These are phyloP conservation scores for Tinamus guttatus DNA, from an alignment of 2,113 vertebrate species.

Conservation along the genomic window DNA sequence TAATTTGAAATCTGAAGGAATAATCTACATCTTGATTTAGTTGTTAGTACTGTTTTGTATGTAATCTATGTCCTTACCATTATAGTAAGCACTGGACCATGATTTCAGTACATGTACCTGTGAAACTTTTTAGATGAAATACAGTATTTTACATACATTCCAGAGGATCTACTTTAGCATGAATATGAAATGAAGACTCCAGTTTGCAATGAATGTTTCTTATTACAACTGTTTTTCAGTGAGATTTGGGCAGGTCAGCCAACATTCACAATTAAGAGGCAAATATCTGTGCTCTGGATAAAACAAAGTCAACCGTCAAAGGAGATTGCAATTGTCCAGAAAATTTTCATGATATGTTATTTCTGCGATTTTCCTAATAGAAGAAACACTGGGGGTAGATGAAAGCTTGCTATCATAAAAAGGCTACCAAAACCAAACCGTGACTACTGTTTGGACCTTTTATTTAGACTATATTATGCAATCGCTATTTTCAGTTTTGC, in stretches of 20 bases:
- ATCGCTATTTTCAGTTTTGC: neutral
- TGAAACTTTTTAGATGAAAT: neutral
- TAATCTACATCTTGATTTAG: neutral
- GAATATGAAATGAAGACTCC: neutral
- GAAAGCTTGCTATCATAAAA: neutral
- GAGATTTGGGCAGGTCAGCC: conserved; percentile 16
- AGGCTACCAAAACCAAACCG: neutral
- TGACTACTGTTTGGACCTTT: neutral
- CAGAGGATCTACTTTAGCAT: neutral
- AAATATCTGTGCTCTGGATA: conserved; percentile 60
- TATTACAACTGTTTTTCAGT: neutral
- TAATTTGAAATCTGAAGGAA: neutral
- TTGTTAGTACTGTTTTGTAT: neutral
- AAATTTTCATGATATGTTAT: neutral
- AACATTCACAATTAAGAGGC: conserved; percentile 26
- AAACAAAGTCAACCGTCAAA: conserved; percentile 4
- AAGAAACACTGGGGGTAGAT: neutral
- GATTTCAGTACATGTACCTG: neutral
- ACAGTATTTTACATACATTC: neutral
- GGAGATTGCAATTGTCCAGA: neutral
- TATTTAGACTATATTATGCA: neutral
- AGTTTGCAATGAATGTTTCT: neutral
- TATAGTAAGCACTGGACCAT: neutral
- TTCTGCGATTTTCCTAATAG: neutral
- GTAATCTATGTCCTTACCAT: neutral